Conservation (phyloP, 2,888 invertebrate genomes). For the Dione juno region DNA sequence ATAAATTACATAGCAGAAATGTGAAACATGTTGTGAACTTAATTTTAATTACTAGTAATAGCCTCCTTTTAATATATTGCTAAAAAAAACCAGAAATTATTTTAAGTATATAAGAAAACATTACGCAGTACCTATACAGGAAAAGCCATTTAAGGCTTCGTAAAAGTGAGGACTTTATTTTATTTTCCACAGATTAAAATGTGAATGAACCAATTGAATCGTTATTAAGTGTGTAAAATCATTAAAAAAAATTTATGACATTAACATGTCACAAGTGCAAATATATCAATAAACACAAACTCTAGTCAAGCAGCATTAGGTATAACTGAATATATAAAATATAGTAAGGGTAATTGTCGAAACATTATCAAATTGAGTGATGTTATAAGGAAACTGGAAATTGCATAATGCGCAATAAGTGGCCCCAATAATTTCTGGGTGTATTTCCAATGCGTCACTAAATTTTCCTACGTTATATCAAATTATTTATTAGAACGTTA, state of each 20-base stretch:
- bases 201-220: background rate
- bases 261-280: no score
- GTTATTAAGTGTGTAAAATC: no score
- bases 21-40: no score
- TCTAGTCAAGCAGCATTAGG: background rate
- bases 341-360: background rate
- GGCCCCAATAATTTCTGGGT: slow-evolving; percentile 13
- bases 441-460: slow-evolving; percentile 46
- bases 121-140: no score
- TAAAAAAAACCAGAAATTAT: no score
- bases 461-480: slow-evolving; percentile 45
- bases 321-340: background rate
- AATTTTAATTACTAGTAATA: no score
- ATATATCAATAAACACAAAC: no score
- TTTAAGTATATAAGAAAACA: no score
- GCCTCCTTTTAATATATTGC: no score
- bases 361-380: slow-evolving; percentile 5
- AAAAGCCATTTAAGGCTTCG: background rate
- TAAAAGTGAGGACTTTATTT: background rate
- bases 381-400: slow-evolving; percentile 17
- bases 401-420: slow-evolving; percentile 1
- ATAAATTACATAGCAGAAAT: no score
- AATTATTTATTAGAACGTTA: slow-evolving; percentile 22
- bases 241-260: no score
- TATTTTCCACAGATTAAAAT: background rate